These are phyloP conservation scores for Ceyx melanurus DNA, from an alignment of 2,113 vertebrate genomes.

Conservation along the genomic window DNA sequence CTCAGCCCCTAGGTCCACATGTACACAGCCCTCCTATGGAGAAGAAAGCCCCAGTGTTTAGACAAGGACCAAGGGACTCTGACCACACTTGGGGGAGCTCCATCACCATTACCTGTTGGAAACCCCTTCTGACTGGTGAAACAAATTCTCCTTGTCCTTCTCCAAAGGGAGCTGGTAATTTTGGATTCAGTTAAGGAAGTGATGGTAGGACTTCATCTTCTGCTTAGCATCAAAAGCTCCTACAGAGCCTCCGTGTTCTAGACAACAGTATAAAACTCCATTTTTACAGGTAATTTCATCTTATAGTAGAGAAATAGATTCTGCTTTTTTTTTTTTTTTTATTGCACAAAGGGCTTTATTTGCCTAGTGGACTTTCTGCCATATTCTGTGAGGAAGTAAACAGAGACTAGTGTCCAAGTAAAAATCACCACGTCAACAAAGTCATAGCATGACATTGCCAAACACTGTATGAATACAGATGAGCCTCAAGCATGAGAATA, in stretches of 20 bases:
- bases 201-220: neutral
- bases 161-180: neutral
- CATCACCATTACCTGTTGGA: neutral
- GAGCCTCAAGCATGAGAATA: neutral
- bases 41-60: neutral
- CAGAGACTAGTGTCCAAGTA: neutral
- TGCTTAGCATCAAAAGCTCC: neutral
- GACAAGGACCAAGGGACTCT: neutral
- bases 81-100: neutral
- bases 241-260: neutral
- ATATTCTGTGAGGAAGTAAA: neutral
- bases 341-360: neutral
- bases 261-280: neutral
- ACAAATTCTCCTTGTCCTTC: neutral
- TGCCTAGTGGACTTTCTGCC: neutral
- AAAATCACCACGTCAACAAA: neutral
- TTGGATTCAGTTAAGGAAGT: neutral
- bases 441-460: neutral
- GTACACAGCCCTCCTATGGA: accelerated
- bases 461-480: neutral
- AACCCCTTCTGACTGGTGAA: neutral
- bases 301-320: neutral
- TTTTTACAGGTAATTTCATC: neutral
- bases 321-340: neutral
- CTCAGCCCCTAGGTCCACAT: too few relatives aligned